Percentiles rank a stretch among this genome's conserved stretches.
Conservation (phyloP, 2,113 vertebrate genomes). For the Anas platyrhynchos region DNA sequence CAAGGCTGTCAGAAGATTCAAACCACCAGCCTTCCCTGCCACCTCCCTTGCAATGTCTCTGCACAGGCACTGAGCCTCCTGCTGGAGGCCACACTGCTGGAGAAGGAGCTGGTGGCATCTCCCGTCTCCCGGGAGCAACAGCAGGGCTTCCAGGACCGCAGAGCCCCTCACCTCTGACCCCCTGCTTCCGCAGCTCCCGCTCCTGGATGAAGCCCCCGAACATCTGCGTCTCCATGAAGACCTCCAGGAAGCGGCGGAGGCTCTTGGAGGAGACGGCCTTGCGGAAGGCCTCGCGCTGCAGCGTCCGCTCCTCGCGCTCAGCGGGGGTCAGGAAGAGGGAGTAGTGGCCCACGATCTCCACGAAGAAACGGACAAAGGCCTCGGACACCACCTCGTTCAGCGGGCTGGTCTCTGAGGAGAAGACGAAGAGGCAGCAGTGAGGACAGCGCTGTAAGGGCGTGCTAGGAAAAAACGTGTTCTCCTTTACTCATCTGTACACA, state of each 20-base stretch:
- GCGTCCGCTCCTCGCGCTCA: slow-evolving; percentile 83
- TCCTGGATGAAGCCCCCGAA: slow-evolving; percentile 94
- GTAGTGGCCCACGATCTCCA: slow-evolving; percentile 87
- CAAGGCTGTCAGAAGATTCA: neutral
- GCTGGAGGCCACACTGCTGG: fast-evolving
- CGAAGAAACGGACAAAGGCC: slow-evolving; percentile 96
- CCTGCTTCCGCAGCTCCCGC: slow-evolving; percentile 88
- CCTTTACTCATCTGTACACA: neutral
- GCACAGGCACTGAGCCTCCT: neutral
- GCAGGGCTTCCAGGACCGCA: neutral
- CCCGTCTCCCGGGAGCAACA: fast-evolving
- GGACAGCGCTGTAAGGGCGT: neutral
- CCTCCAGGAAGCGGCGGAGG: slow-evolving; percentile 90
- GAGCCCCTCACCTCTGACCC: slow-evolving; percentile 82
- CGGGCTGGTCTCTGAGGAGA: slow-evolving; percentile 67
- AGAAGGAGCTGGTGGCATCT: neutral
- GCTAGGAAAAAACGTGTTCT: neutral
- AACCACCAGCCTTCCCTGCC: neutral
- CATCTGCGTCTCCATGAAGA: slow-evolving; percentile 97
- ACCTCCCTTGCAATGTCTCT: fast-evolving
- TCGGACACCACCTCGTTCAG: slow-evolving; percentile 91
- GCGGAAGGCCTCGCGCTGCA: slow-evolving; percentile 88
- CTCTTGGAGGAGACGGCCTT: slow-evolving; percentile 94
- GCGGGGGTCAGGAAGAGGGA: slow-evolving; percentile 85
- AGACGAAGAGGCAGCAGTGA: neutral